phyloP scores from a whole-genome alignment of 2,888 invertebrate species.

The Philaethria dido region DNA sequence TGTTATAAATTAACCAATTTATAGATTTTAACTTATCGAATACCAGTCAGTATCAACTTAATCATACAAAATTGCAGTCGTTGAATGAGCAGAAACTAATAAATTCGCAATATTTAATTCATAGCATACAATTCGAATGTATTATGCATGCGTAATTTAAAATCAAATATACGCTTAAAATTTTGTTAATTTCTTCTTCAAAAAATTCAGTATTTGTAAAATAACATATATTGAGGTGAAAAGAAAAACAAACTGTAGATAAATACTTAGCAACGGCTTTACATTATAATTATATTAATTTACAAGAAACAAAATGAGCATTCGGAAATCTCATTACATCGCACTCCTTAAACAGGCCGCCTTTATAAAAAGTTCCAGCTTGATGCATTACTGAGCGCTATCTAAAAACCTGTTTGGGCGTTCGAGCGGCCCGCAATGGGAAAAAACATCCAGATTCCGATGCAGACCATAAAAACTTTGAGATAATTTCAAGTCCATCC shows the following conservation, averaged over 20 bases:
- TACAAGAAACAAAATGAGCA: constrained; percentile 65
- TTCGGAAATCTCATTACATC: constrained; percentile 74
- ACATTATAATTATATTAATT: constrained; percentile 26
- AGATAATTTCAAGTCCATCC: constrained; percentile 79
- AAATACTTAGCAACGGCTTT: constrained; percentile 11
- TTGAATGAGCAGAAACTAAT: not conserved
- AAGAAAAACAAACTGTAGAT: not conserved
- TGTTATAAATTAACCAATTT: no score
- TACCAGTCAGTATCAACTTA: no score
- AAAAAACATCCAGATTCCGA: constrained; percentile 81
- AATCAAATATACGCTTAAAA: not conserved
- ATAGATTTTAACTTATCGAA: no score
- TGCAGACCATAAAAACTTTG: constrained; percentile 80
- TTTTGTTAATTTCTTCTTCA: not conserved
- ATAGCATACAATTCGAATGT: no score
- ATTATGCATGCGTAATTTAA: not conserved
- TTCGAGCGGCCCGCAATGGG: constrained; percentile 74
- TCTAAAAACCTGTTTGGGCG: constrained; percentile 82
- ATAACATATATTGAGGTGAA: not conserved
- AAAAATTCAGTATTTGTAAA: not conserved
- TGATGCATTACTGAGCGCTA: constrained; percentile 83
- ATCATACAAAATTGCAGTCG: not conserved
- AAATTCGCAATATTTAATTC: no score
- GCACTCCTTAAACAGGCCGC: constrained; percentile 75
- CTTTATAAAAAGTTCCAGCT: constrained; percentile 75